Evolutionary conservation across 1,140 invertebrate genomes (phyloP), one percentile per base, ranked within the genome.

Genomic region (Pissodes strobi): DNA sequence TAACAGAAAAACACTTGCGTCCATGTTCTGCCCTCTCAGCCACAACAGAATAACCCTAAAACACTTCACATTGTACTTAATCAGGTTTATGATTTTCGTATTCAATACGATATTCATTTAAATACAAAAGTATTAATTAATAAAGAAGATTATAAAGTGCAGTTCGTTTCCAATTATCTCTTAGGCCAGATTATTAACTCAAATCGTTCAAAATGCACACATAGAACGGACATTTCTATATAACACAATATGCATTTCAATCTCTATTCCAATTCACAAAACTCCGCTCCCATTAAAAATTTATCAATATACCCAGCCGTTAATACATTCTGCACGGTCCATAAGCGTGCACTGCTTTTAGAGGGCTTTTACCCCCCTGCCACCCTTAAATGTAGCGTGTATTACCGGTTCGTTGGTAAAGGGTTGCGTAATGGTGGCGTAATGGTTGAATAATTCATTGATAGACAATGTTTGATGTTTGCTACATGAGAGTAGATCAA

Each of bases 361-460:
- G 39, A 12, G 53, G 38, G 53, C 30, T 56, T 25, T 56, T 21
- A 27, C 48, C 18, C 39, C 30, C 53, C 18, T 56, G 13, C 56
- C 25, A 39, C 59, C 59, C 34, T 61, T 34, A 61, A 61, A 61
- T 39, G 13, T 43, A 43, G 19, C 59, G 49, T 52, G 19, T 21
- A 53, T 49, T 55, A 38, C 45, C 60, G 12, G 38, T 10, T 17
- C 38, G 13, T 10, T 19, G 62, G 38, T 64, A 57, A 64, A 64
- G 62, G 62, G 62, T 64, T 64, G 53, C 41, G 53, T 39, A 57
- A 57, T 57, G 37, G 53, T 57, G 53, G 38, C 49, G 53, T 64
- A 56, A 64, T 57, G 62, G 62, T 19, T 49, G 62, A 64, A 64
- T 64, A 64, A 64, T 64, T 64, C 62, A 64, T 64, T 53, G 62